Base-by-base conservation (phyloP, 2,888 invertebrate genomes). In the Athalia circularis region DNA sequence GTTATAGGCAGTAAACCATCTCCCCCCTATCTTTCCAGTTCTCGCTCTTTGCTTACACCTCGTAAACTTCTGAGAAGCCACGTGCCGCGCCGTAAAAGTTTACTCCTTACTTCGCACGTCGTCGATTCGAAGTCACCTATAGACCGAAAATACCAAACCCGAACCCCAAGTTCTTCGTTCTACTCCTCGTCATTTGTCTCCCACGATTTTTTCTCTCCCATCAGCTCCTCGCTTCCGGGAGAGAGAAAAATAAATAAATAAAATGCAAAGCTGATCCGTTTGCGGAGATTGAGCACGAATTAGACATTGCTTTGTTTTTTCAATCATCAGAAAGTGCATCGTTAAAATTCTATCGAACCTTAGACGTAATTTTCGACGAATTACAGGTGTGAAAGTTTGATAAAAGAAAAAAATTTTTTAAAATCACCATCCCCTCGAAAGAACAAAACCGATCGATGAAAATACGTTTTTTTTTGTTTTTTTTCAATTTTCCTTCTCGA, bases 21-120 rank as follows among this genome's bases (percentile, higher is more conserved):
- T 2, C 47, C 15, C 61, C 62, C 72, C 15, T 11, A 57, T 59
- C 59, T 83, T 80, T 79, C 80, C 79, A 67, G 79, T 77, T 79
- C 80, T 79, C 80, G 68, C 79, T 80, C 83, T 77, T 80, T 84
- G 84, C 84, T 84, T 84, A 82, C 85, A 79, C 84, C 84, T 81
- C 83, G 84, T 84, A 81, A 82, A 83, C 80, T 82, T 83, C 77
- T 74, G 65, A 67, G 68, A 65, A 67, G 54, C 79, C 79, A 75
- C 74, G 80, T 80, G 77, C 80, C 79, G 74, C 67, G 79, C 81
- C 82, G 59, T 72, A 72, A 72, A 77, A 80, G 64, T 64, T 75
- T 75, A 50, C 48, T 75, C 75, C 29, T 75, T 64, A 64, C 64
- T 61, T 62, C 62, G 75, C 50, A 47, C 50, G 62, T 62, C 62